A percentile compares a stretch with the other conserved stretches of the same genome.
These are phyloP conservation scores for Ochlodes sylvanus DNA, from an alignment of 2,888 invertebrate genomes.

Conservation along the genomic window DNA sequence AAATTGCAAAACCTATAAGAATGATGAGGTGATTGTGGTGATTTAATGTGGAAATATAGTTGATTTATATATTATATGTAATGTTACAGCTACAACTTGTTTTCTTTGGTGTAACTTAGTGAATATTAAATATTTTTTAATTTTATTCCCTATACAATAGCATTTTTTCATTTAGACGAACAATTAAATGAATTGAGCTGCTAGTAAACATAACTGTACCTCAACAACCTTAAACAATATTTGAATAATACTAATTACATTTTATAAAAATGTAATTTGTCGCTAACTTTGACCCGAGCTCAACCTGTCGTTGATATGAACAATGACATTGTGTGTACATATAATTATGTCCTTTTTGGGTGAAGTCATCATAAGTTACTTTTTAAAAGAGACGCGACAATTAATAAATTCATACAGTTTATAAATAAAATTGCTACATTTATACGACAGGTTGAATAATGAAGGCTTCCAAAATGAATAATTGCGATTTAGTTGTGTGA, in stretches of 20 bases:
- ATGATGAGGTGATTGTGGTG: conserved; percentile 15
- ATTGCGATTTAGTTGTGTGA: conserved; percentile 25
- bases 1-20: conserved; percentile 20
- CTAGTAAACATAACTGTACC: no score
- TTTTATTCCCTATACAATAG: no score
- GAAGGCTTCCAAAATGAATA: conserved; percentile 27
- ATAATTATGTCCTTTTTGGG: no score
- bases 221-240: no score
- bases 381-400: background rate
- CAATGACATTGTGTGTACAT: no score
- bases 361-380: no score
- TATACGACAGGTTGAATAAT: conserved; percentile 19
- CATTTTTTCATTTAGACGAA: conserved; percentile 8
- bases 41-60: conserved; percentile 23
- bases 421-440: conserved; percentile 10
- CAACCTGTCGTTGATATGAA: no score
- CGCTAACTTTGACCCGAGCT: no score
- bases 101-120: no score
- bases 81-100: conserved; percentile 7
- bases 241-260: no score
- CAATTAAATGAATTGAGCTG: no score
- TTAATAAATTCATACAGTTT: background rate
- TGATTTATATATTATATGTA: conserved; percentile 14
- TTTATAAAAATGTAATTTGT: background rate
- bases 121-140: background rate